Base-by-base conservation (phyloP, 2,888 invertebrate species). In the Salticus scenicus region DNA sequence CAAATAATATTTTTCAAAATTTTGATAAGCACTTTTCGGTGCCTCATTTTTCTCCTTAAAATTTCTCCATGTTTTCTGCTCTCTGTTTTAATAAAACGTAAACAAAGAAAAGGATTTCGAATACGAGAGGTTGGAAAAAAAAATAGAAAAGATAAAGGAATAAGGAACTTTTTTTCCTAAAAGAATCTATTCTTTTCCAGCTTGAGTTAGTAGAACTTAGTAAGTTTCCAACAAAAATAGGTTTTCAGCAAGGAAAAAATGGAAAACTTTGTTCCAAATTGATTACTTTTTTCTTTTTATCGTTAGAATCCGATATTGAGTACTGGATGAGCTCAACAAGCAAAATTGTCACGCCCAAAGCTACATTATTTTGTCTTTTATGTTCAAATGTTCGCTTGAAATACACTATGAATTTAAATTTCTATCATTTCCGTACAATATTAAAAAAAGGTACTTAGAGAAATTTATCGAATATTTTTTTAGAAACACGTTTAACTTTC, bases 11-110 rank as follows among this genome's bases (percentile, higher is more conserved):
- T 47, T 47, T 47, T 47, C 47, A 10, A 37, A 47, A 17, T 47
- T 47, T n/a, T 17, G 47, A 47, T 47, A 47, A 47, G 47, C 47
- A n/a, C 47, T 17, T 47, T n/a, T 47, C n/a, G 2, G 47, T 12
- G 17, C 20, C 20, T 4, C 24, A 20, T 5, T 57, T 24, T 17
- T 57, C 37, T 57, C 2, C 57, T 24, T 20, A n/a, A 24, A 57
- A 57, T 57, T 57, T 57, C 2, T 12, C 24, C 57, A 7, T 24
- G 37, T 24, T 57, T 57, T 57, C 17, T 57, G 7, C 24, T 57
- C 24, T 20, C 24, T 57, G 57, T 57, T 57, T 24, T 57, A 57
- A 57, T 57, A 57, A 57, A 57, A 20, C 24, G 57, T 57, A 57
- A 57, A 57, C 57, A 57, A 57, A 57, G 57, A 57, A 24, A 57